Percentiles rank a stretch among this genome's conserved stretches.
Conservation (phyloP, 2,888 invertebrate genomes). For the Tanypteryx hageni region DNA sequence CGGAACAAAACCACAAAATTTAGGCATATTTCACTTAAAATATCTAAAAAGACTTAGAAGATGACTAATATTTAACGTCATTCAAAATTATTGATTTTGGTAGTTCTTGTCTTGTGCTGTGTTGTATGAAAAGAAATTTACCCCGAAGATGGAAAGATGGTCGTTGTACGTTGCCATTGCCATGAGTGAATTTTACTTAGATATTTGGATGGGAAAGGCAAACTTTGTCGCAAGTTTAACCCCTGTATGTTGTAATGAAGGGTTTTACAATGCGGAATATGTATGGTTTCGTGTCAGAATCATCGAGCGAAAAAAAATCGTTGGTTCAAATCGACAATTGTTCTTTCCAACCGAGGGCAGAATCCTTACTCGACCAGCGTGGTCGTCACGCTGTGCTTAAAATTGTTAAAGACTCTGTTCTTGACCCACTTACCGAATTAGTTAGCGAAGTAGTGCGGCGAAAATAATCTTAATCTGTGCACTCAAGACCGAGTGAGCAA, state of each 20-base stretch:
- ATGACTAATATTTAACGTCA: too few relatives aligned
- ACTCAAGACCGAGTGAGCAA: not conserved
- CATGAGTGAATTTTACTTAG: too few relatives aligned
- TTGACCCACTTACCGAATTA: conserved; percentile 42
- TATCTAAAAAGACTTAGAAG: too few relatives aligned
- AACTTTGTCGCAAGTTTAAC: too few relatives aligned
- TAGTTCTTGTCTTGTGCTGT: too few relatives aligned
- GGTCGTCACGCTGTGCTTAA: conserved; percentile 22
- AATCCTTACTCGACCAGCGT: conserved; percentile 26
- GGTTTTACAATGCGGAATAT: not conserved
- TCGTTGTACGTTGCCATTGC: too few relatives aligned
- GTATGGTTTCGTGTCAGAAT: conserved; percentile 7
- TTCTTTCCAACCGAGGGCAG: not conserved
- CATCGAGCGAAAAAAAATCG: not conserved
- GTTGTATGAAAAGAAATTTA: too few relatives aligned
- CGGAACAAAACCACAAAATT: too few relatives aligned
- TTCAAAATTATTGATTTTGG: too few relatives aligned
- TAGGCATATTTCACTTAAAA: too few relatives aligned
- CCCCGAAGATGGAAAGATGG: too few relatives aligned
- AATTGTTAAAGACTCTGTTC: conserved; percentile 37
- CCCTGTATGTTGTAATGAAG: not conserved
- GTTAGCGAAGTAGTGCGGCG: not conserved
- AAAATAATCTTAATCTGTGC: not conserved
- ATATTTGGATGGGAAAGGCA: too few relatives aligned
- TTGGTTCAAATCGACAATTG: not conserved